A percentile compares a stretch with the other conserved stretches of the same genome.
These are phyloP conservation scores for Dendrocopos noguchii DNA, from an alignment of 2,113 vertebrate species.

Conservation along the genomic window DNA sequence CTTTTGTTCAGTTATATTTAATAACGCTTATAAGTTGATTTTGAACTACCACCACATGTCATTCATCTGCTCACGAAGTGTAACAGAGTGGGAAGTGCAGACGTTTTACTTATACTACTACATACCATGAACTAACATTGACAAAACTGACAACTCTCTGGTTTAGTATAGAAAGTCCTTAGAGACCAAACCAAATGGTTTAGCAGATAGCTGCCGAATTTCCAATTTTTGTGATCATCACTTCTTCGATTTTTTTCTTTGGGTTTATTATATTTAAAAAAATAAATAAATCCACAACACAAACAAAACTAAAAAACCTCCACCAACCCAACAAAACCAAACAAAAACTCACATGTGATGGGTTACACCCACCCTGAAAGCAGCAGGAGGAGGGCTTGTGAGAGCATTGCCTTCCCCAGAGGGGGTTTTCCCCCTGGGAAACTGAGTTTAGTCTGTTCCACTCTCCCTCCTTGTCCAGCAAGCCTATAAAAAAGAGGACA, in stretches of 20 bases:
- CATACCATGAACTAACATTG: neutral
- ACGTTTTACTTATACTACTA: neutral
- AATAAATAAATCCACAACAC: neutral
- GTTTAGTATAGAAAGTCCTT: neutral
- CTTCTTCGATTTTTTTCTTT: neutral
- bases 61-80: neutral
- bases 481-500: no score
- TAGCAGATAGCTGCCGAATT: neutral
- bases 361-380: no score
- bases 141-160: neutral
- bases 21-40: neutral
- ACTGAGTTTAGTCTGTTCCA: no score
- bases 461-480: no score
- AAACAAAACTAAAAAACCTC: neutral
- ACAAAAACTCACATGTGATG: no score
- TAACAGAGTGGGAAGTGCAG: neutral
- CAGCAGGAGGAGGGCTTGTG: no score
- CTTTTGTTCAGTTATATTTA: conserved; percentile 1
- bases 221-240: neutral
- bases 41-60: neutral
- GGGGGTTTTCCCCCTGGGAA: no score
- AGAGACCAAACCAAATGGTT: neutral
- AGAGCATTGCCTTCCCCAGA: no score
- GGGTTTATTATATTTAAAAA: neutral
- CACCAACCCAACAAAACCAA: no score